Percentiles rank a stretch among this genome's conserved stretches.
Conservation (phyloP, 2,888 invertebrate species). For the Cheilosia pagana region DNA sequence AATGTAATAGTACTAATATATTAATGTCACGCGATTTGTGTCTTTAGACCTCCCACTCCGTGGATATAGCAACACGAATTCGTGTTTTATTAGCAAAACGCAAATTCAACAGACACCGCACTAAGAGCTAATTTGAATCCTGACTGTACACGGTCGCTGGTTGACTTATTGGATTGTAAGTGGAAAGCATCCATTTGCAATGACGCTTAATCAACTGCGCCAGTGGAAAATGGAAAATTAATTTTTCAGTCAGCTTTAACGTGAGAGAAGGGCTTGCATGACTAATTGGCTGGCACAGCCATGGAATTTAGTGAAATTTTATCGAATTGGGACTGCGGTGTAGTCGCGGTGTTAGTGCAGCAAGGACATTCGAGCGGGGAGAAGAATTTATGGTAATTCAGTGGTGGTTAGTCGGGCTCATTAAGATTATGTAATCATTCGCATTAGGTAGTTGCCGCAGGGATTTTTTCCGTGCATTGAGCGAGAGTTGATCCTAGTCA, state of each 20-base stretch:
- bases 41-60: no score
- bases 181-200: not conserved
- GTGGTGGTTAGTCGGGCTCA: no score
- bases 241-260: not conserved
- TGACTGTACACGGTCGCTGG: not conserved
- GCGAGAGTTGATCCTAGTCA: no score
- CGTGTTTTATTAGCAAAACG: not conserved
- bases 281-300: slow-evolving; percentile 2
- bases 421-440: no score
- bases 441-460: no score
- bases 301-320: not conserved
- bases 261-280: not conserved
- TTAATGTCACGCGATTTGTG: no score
- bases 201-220: not conserved
- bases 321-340: no score
- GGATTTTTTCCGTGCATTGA: no score
- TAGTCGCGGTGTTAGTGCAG: no score
- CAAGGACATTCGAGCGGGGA: no score
- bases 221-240: slow-evolving; percentile 3
- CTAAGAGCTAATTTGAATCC: not conserved
- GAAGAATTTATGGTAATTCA: no score
- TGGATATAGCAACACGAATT: not conserved
- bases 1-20: no score
- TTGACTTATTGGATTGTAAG: slow-evolving; percentile 1
- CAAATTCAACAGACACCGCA: slow-evolving; percentile 1